Evolutionary conservation across 92 coral and sea anemone species (phyloP).

Genomic region (Actinostola sp.): DNA sequence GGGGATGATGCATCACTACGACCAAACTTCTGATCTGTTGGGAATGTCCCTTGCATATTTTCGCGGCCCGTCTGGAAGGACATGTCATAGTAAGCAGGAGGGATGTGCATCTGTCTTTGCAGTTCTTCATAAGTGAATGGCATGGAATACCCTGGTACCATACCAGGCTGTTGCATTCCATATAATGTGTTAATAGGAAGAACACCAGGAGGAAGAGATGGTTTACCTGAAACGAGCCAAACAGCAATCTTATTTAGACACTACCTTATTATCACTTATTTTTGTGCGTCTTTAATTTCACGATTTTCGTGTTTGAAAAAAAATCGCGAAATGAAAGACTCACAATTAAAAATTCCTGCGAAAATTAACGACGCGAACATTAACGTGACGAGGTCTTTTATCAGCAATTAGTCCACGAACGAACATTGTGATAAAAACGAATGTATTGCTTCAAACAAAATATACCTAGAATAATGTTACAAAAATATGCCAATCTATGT

Average conservation of each 20-base stretch:
- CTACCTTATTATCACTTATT: too few relatives aligned
- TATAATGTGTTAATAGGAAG: slow-evolving; percentile 68
- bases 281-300: too few relatives aligned
- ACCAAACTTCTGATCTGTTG: slow-evolving; percentile 88
- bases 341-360: too few relatives aligned
- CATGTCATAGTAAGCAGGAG: slow-evolving; percentile 82
- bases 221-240: slow-evolving; percentile 59
- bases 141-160: slow-evolving; percentile 79
- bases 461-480: too few relatives aligned
- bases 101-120: slow-evolving; percentile 70
- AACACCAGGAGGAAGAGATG: slow-evolving; percentile 91
- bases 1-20: slow-evolving; percentile 91
- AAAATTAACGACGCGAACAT: too few relatives aligned
- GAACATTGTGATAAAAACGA: too few relatives aligned
- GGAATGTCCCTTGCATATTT: slow-evolving; percentile 61
- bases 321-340: too few relatives aligned
- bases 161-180: slow-evolving; percentile 84
- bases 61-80: slow-evolving; percentile 81
- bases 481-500: too few relatives aligned
- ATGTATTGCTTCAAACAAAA: too few relatives aligned
- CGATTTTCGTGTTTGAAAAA: too few relatives aligned
- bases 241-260: neutral
- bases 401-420: too few relatives aligned
- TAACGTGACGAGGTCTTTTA: too few relatives aligned
- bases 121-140: slow-evolving; percentile 83